Base-by-base conservation (phyloP, 2,888 invertebrate species). In the Eilema griseolum region DNA sequence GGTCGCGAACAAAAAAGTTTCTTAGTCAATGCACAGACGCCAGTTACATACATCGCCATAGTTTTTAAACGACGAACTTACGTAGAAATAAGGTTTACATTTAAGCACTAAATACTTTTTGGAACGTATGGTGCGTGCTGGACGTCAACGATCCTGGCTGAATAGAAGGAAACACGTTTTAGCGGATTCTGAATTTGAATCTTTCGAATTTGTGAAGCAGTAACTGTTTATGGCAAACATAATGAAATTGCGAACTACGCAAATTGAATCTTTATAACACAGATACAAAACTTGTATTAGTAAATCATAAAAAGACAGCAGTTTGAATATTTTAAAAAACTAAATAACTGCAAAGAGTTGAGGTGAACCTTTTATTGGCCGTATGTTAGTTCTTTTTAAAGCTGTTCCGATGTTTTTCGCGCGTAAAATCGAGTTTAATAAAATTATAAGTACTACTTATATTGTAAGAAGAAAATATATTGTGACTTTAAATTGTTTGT, bases 151-250 rank as follows among this genome's bases (percentile, higher is more conserved):
- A 87, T 85, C 81, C 83, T 86, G 85, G 77, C 83, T 91, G 89
- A 90, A 92, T 89, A 85, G 81, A 88, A 84, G 67, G 85, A 86
- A 94, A 93, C 94, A 89, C 82, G 94, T 93, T 94, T 87, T 87
- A 82, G 89, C 86, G 83, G 88, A 89, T 86, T 90, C 86, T 80
- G 83, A 86, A 85, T 86, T 87, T 85, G 81, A 86, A 88, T 86
- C 85, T 84, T 81, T 81, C 81, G 74, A 85, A 84, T 82, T 81
- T 76, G 74, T 67, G 67, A 72, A 83, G 80, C 81, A 73, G 84
- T 83, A 83, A 77, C 79, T 62, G 72, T 62, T 28, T 61, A 28
- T 61, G 10, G n/a, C 52, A 52, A 52, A 52, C 52, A 62, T 67
- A 70, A 65, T 66, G 59, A 61, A 62, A 46, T 28, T 4, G 10